These are phyloP conservation scores for Melitaea cinxia DNA, from an alignment of 1,140 invertebrate species.

Conservation along the genomic window DNA sequence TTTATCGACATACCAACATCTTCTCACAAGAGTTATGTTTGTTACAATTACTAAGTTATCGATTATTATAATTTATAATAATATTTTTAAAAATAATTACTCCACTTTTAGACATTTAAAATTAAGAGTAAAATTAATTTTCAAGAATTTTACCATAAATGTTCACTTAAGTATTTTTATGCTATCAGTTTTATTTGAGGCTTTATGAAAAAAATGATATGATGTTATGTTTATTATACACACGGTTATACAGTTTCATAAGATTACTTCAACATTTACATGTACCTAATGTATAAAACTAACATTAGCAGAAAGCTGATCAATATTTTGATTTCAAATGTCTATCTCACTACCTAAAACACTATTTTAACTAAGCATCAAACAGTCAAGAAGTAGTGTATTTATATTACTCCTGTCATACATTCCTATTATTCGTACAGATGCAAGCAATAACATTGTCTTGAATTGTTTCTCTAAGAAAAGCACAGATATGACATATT, in stretches of 20 bases:
- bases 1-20: no score
- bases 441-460: background rate
- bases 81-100: background rate
- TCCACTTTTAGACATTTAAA: background rate
- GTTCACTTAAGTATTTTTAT: background rate
- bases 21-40: background rate
- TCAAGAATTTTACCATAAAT: background rate
- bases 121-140: background rate
- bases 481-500: background rate
- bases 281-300: constrained; percentile 1
- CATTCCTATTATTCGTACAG: background rate
- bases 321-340: background rate
- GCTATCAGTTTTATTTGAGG: background rate
- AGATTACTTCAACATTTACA: background rate
- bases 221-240: constrained; percentile 9
- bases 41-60: background rate
- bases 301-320: background rate
- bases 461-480: background rate
- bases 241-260: background rate
- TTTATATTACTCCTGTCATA: no score
- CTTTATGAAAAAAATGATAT: constrained; percentile 9
- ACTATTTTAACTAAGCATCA: background rate
- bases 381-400: background rate
- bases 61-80: background rate
- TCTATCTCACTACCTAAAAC: constrained; percentile 5